Conservation (phyloP, 2,113 vertebrate genomes). For the Cebus imitator region DNA sequence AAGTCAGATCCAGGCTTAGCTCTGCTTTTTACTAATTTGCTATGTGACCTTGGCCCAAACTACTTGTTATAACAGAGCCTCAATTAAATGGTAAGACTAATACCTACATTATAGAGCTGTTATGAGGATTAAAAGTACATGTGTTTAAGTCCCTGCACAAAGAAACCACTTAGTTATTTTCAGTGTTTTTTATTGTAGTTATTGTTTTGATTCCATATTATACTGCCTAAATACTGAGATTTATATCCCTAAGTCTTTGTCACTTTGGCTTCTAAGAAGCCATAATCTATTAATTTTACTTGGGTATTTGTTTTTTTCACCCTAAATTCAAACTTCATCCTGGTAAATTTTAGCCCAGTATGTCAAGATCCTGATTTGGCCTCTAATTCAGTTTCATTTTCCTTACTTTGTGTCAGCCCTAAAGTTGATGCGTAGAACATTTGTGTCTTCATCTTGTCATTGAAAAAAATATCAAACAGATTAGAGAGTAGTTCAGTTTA, state of each 20-base stretch:
- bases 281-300: neutral
- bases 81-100: neutral
- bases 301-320: neutral
- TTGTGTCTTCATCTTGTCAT: neutral
- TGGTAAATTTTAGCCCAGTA: neutral
- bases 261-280: neutral
- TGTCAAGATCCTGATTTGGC: neutral
- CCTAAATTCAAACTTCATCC: neutral
- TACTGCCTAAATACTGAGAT: neutral
- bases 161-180: neutral
- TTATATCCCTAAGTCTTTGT: neutral
- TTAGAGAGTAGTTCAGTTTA: neutral
- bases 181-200: neutral
- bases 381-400: neutral
- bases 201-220: neutral
- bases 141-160: neutral
- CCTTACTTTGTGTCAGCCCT: neutral
- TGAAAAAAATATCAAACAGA: neutral
- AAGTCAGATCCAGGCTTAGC: neutral
- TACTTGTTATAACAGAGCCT: neutral
- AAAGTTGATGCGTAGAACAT: neutral
- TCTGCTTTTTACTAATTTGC: neutral
- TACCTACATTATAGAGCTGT: neutral
- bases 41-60: neutral
- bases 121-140: neutral